Percentiles rank a stretch among this genome's conserved stretches.
Conservation (phyloP, 2,797 vertebrate species). For the Sebastes vulpes region DNA sequence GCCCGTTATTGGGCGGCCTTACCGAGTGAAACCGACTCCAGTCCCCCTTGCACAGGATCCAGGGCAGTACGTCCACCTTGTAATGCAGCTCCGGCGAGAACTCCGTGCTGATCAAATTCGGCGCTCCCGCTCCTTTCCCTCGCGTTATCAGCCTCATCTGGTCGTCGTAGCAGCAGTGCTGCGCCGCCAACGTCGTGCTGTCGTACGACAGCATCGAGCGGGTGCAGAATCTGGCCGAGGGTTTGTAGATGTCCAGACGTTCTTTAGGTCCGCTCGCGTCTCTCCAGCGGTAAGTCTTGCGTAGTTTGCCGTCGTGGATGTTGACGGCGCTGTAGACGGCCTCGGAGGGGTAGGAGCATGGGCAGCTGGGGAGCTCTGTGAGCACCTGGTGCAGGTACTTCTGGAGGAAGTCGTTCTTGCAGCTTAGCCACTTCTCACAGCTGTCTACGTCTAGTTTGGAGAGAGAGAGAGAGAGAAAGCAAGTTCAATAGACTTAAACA, state of each 20-base stretch:
- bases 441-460: constrained; percentile 88
- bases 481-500: not conserved
- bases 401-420: constrained; percentile 92
- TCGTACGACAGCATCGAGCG: constrained; percentile 90
- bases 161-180: constrained; percentile 93
- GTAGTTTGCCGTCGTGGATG: constrained; percentile 84
- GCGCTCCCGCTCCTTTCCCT: constrained; percentile 89
- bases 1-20: constrained; percentile 91
- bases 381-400: constrained; percentile 90
- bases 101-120: constrained; percentile 91
- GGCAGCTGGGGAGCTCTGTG: constrained; percentile 91
- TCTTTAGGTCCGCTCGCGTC: constrained; percentile 91
- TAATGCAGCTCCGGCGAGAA: constrained; percentile 93
- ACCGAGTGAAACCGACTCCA: constrained; percentile 91
- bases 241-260: constrained; percentile 92
- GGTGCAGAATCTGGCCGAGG: constrained; percentile 89
- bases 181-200: constrained; percentile 89
- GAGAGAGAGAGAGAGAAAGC: not conserved
- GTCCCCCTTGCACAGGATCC: constrained; percentile 94
- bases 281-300: constrained; percentile 89
- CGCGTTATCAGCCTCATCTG: constrained; percentile 89
- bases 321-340: constrained; percentile 86
- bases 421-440: constrained; percentile 94
- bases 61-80: constrained; percentile 91
- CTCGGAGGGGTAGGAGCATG: constrained; percentile 90